phyloP scores from a whole-genome alignment of 2,797 vertebrate genomes.

The Ciconia nigra region DNA sequence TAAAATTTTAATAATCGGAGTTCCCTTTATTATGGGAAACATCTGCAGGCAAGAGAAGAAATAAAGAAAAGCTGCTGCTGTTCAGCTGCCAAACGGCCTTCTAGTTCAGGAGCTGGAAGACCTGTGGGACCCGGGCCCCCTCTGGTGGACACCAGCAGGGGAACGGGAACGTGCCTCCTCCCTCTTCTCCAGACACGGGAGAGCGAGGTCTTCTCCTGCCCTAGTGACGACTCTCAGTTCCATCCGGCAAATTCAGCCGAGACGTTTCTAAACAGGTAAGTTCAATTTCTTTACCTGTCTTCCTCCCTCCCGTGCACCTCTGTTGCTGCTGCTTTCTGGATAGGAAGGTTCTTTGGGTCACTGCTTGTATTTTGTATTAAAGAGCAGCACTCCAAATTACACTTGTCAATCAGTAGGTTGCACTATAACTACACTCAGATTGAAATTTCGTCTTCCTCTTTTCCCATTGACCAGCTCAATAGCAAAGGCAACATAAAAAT shows the following conservation, averaged over 20 bases:
- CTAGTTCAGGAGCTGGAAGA: background rate
- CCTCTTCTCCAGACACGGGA: background rate
- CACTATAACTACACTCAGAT: background rate
- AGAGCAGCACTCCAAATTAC: background rate
- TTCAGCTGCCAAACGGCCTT: background rate
- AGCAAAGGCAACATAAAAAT: background rate
- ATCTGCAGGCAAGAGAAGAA: background rate
- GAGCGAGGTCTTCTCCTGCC: rapidly evolving
- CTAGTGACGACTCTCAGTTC: background rate
- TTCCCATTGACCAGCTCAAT: background rate
- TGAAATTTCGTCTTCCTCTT: background rate
- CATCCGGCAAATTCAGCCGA: background rate
- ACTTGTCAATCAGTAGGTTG: background rate
- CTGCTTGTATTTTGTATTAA: background rate
- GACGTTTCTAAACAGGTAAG: no score
- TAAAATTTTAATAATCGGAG: background rate
- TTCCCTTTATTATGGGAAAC: background rate
- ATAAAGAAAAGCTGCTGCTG: background rate
- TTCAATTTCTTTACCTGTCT: rapidly evolving
- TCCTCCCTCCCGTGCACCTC: background rate
- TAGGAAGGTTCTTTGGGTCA: background rate
- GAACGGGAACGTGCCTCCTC: rapidly evolving
- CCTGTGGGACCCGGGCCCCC: background rate
- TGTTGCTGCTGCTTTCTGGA: background rate
- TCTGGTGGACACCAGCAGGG: background rate